These are phyloP conservation scores for Boloria euphrosyne DNA, from an alignment of 2,888 invertebrate genomes.

Conservation along the genomic window DNA sequence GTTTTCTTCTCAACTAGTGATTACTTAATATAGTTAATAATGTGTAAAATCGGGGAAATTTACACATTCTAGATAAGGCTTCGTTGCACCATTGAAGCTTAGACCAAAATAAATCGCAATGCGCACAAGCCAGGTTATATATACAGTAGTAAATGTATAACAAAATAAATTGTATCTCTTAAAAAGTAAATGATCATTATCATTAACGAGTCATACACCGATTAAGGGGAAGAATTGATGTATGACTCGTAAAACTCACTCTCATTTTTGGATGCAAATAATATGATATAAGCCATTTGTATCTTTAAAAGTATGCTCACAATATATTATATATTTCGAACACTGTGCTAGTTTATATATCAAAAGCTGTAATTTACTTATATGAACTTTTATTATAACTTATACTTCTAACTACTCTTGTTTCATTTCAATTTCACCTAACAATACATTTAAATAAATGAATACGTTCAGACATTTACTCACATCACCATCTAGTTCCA, in stretches of 20 bases:
- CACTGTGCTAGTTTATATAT: constrained; percentile 77
- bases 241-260: constrained; percentile 53
- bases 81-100: constrained; percentile 70
- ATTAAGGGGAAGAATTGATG: constrained; percentile 80
- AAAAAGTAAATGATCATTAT: constrained; percentile 43
- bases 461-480: no score
- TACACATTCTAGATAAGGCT: constrained; percentile 68
- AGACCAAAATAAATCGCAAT: constrained; percentile 62
- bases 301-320: constrained; percentile 74
- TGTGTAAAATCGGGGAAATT: constrained; percentile 80
- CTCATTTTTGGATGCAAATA: constrained; percentile 54
- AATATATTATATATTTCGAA: constrained; percentile 70
- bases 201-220: constrained; percentile 66
- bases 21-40: constrained; percentile 48
- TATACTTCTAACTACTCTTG: constrained; percentile 73
- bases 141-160: constrained; percentile 43
- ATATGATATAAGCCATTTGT: constrained; percentile 60
- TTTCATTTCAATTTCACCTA: constrained; percentile 54
- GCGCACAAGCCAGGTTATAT: constrained; percentile 65
- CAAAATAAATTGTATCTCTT: constrained; percentile 43
- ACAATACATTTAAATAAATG: background rate
- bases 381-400: constrained; percentile 81
- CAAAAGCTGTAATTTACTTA: constrained; percentile 78
- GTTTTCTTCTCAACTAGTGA: constrained; percentile 48
- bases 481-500: no score